phyloP scores from a whole-genome alignment of 2,888 invertebrate species.

The Mermis nigrescens region DNA sequence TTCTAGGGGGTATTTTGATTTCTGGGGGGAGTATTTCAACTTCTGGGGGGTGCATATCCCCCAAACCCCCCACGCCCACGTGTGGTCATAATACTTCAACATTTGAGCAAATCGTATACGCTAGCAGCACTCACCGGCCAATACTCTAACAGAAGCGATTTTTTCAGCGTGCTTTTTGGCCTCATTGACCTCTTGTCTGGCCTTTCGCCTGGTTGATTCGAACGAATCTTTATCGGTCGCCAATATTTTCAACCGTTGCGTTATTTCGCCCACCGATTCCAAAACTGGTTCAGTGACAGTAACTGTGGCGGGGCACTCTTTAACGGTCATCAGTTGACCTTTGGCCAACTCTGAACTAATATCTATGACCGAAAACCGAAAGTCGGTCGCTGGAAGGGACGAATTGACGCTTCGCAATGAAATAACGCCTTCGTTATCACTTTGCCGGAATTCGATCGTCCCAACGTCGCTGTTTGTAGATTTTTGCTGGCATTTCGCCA shows the following conservation, averaged over 20 bases:
- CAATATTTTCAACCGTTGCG: background rate
- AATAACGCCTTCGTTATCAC: background rate
- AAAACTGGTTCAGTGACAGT: background rate
- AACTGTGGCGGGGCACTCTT: background rate
- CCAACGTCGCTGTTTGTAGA: background rate
- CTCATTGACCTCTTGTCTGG: background rate
- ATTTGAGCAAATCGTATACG: too few relatives aligned
- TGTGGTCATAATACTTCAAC: too few relatives aligned
- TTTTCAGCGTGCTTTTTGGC: background rate
- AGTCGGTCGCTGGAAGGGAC: background rate
- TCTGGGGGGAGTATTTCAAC: too few relatives aligned
- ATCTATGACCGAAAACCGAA: background rate
- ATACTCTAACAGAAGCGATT: too few relatives aligned
- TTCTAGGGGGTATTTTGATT: too few relatives aligned
- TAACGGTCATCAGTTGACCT: background rate
- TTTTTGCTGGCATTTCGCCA: background rate
- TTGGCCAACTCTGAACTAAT: background rate
- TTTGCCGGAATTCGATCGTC: background rate
- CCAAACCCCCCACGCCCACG: too few relatives aligned
- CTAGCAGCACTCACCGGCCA: too few relatives aligned
- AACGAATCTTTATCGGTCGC: slow-evolving; percentile 1
- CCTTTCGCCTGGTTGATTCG: background rate
- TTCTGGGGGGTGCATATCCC: too few relatives aligned
- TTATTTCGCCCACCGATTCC: background rate
- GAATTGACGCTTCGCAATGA: background rate